These are phyloP conservation scores for Capitulum mitella DNA, from an alignment of 2,888 invertebrate genomes.

Conservation along the genomic window DNA sequence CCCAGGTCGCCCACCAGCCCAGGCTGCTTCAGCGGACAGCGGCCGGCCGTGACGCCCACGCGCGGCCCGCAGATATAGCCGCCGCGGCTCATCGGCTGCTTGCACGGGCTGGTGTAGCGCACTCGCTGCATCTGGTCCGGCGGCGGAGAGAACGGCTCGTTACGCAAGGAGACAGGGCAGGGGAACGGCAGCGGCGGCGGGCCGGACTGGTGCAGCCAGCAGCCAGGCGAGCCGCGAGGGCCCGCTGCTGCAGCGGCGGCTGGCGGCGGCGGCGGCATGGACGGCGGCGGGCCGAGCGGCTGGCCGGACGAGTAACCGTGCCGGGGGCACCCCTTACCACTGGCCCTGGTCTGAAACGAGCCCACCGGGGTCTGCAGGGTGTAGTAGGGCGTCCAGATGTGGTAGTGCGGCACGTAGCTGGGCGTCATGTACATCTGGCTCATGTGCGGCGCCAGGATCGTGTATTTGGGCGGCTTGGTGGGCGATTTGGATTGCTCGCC, in stretches of 20 bases:
- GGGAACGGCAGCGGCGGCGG: conserved; percentile 26
- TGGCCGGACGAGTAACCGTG: neutral
- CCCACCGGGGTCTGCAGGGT: conserved; percentile 19
- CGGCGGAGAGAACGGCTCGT: neutral
- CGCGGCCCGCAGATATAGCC: conserved; percentile 20
- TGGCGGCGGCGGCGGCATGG: conserved; percentile 23
- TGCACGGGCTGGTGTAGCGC: conserved; percentile 20
- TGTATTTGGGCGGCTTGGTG: conserved; percentile 21
- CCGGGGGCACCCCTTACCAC: neutral
- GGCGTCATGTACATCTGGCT: conserved; percentile 26
- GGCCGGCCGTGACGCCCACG: neutral
- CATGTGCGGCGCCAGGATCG: conserved; percentile 22
- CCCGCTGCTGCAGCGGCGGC: conserved; percentile 22
- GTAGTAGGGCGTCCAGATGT: conserved; percentile 18
- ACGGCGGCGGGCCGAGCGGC: neutral
- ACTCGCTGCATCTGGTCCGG: neutral
- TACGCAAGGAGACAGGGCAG: neutral
- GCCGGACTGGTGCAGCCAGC: conserved; percentile 15
- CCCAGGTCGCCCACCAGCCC: neutral
- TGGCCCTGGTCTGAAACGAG: neutral
- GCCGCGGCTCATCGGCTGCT: conserved; percentile 12
- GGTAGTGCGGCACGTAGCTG: conserved; percentile 26
- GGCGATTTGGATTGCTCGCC: conserved; percentile 9
- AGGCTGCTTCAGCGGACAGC: neutral
- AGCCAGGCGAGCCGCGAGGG: neutral